Evolutionary conservation across 2,113 vertebrate species (phyloP), one percentile per base, ranked within the genome.

Genomic region (Siphamia tubifer): DNA sequence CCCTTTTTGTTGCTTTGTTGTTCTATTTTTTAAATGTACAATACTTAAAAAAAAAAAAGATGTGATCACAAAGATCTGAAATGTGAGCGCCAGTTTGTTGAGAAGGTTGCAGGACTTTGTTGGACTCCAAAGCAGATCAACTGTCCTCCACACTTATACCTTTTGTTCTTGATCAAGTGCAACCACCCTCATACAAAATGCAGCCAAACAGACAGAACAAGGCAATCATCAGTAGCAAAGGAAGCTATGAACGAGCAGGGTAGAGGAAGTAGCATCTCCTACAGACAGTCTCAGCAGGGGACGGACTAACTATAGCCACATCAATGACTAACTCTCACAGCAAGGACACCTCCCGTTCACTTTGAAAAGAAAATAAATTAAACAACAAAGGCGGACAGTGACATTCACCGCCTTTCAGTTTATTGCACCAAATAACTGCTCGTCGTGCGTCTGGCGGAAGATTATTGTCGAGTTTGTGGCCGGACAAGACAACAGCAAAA

Each of bases 331-430:
- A 79, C 89, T 86, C 89, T 89, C 91, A 84, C 90, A 90, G 87
- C 91, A 84, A 81, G 90, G 84, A 80, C 90, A 87, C 91, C 89
- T 90, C 86, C 88, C 89, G n/a, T 79, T 90, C 84, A 90, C 92
- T 93, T 93, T 93, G 92, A 93, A 93, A 92, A 89, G 43, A 89
- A 91, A 90, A 93, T 93, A 92, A 93, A 93, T 93, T 93, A 93
- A 93, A 93, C 92, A 93, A 93, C 92, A 93, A 93, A 93, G 91
- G 85, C 58, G 60, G 80, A 86, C 83, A 83, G 64, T 93, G 92
- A 93, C 92, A 92, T 93, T 93, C 92, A 91, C 80, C 54, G 77
- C 71, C 87, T 88, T 86, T 89, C 86, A 91, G 85, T 79, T 88
- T 90, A 81, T 82, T 84, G 84, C 89, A 82, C 73, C 77, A 78